phyloP scores from a whole-genome alignment of 1,140 invertebrate genomes.

The Leptinotarsa lineolata region DNA sequence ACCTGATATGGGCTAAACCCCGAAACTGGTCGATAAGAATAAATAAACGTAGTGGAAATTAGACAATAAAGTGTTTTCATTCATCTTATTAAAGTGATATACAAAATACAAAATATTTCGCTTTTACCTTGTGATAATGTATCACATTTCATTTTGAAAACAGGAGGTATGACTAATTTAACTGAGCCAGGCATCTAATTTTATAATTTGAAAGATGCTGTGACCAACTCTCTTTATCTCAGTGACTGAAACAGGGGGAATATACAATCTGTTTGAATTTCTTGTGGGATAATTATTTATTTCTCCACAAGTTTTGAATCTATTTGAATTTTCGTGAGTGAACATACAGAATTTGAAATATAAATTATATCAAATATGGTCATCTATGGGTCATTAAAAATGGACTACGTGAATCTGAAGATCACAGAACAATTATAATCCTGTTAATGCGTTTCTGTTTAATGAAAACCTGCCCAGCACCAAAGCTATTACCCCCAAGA shows the following conservation, averaged over 20 bases:
- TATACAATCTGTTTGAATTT: neutral
- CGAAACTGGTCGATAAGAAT: too few relatives aligned
- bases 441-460: neutral
- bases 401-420: conserved; percentile 1
- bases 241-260: neutral
- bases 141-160: too few relatives aligned
- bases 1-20: too few relatives aligned
- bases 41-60: too few relatives aligned
- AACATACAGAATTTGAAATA: neutral
- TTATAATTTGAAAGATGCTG: neutral
- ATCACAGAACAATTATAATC: neutral
- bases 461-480: neutral
- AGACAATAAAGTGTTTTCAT: too few relatives aligned
- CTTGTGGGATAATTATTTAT: neutral
- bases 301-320: neutral
- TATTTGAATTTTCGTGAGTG: neutral
- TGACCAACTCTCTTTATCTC: neutral
- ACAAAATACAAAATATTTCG: too few relatives aligned
- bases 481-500: neutral
- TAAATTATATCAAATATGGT: neutral
- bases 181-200: neutral
- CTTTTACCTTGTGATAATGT: too few relatives aligned
- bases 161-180: neutral
- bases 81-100: too few relatives aligned
- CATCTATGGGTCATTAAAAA: neutral